phyloP scores from a whole-genome alignment of 2,888 invertebrate species.

The Gonocerus acuteangulatus region DNA sequence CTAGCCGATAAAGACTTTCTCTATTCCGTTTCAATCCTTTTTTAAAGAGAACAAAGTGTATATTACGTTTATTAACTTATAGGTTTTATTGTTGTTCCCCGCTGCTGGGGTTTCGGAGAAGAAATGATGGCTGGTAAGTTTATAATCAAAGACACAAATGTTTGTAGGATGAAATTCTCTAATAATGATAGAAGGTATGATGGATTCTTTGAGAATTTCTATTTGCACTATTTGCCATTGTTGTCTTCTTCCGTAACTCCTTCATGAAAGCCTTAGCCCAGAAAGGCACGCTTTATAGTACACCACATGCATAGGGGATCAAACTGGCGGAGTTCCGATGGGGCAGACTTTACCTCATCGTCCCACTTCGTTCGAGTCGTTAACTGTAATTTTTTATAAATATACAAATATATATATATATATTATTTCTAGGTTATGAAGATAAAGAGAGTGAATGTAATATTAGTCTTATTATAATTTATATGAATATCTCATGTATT shows the following conservation, averaged over 20 bases:
- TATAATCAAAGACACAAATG: not conserved
- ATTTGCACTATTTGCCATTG: too few relatives aligned
- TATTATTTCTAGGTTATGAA: slow-evolving; percentile 2
- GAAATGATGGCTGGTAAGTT: not conserved
- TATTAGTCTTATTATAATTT: slow-evolving; percentile 17
- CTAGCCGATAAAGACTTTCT: slow-evolving; percentile 14
- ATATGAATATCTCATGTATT: slow-evolving; percentile 6
- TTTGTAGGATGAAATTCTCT: too few relatives aligned
- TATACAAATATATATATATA: slow-evolving; percentile 14
- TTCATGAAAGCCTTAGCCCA: not conserved
- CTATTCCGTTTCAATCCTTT: slow-evolving; percentile 7
- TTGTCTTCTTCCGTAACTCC: not conserved
- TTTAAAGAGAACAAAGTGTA: slow-evolving; percentile 3
- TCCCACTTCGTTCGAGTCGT: slow-evolving; percentile 11
- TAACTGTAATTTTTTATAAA: slow-evolving; percentile 16
- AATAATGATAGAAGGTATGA: too few relatives aligned
- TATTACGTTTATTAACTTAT: slow-evolving; percentile 17
- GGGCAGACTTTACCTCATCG: too few relatives aligned
- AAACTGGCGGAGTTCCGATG: slow-evolving; percentile 6
- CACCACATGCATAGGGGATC: slow-evolving; percentile 23
- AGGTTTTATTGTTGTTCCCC: slow-evolving; percentile 18
- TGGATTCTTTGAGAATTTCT: too few relatives aligned
- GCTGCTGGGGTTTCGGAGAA: slow-evolving; percentile 15
- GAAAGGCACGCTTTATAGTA: slow-evolving; percentile 22
- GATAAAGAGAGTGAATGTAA: slow-evolving; percentile 1